Conservation (phyloP, 2,113 vertebrate genomes). For the Apodemus speciosus region DNA sequence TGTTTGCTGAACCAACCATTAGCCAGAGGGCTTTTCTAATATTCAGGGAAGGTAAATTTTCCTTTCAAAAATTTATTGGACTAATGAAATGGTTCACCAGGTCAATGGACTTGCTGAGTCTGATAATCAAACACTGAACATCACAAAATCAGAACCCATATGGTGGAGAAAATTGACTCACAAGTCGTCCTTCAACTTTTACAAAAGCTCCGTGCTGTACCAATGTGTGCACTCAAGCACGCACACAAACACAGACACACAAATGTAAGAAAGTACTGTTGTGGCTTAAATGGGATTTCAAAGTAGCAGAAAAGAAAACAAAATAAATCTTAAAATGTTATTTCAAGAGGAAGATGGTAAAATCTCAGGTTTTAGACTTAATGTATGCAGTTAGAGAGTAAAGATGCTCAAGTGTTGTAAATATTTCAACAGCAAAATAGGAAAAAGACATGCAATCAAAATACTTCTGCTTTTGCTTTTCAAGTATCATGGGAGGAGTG, state of each 20-base stretch:
- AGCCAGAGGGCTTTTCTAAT: constrained; percentile 10
- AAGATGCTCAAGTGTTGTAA: constrained; percentile 26
- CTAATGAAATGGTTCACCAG: not conserved
- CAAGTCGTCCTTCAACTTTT: not conserved
- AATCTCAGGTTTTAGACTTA: not conserved
- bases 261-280: not conserved
- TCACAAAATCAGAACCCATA: not conserved
- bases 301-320: not conserved
- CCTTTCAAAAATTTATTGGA: not conserved
- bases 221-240: not conserved
- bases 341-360: not conserved
- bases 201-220: not conserved
- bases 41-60: constrained; percentile 19
- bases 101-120: not conserved
- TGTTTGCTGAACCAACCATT: not conserved
- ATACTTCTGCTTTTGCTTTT: not conserved
- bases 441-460: not conserved
- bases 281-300: not conserved
- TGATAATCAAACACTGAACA: not conserved
- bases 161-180: not conserved
- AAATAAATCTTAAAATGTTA: not conserved
- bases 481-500: not conserved
- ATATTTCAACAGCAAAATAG: not conserved
- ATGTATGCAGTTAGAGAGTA: constrained; percentile 11
- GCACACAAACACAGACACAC: not conserved